phyloP scores from a whole-genome alignment of 2,113 vertebrate species.

The Rhabdomys dilectus region DNA sequence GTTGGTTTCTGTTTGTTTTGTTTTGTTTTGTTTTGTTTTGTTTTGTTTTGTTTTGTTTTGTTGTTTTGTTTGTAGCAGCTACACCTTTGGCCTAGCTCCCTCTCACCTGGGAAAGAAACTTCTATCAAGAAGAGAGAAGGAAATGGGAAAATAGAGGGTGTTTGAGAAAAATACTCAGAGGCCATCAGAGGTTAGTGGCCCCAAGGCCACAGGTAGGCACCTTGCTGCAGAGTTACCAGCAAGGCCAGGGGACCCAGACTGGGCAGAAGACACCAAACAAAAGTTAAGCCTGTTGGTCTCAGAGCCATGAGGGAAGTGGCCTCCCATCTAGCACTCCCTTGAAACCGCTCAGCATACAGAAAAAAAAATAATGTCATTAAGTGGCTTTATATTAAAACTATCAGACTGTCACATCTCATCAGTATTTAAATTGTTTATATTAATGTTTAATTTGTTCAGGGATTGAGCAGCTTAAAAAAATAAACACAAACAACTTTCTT shows the following conservation, averaged over 20 bases:
- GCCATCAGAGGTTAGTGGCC: rapidly evolving
- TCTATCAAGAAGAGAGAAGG: background rate
- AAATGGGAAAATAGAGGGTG: background rate
- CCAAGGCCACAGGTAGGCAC: background rate
- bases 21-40: too few relatives aligned
- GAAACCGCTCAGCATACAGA: background rate
- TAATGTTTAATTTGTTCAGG: constrained; percentile 78
- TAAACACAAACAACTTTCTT: background rate
- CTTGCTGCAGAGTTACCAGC: background rate
- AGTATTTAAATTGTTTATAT: constrained; percentile 78
- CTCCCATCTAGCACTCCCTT: background rate
- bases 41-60: too few relatives aligned
- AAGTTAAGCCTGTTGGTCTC: background rate
- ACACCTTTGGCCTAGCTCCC: background rate
- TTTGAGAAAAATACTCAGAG: background rate
- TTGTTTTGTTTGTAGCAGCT: too few relatives aligned
- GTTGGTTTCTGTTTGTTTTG: background rate
- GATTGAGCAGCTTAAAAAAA: constrained; percentile 61
- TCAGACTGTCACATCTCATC: constrained; percentile 29
- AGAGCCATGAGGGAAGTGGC: background rate
- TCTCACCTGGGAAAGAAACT: background rate
- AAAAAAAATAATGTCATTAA: background rate
- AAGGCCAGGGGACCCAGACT: too few relatives aligned
- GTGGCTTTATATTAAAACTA: constrained; percentile 76
- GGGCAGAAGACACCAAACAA: background rate